Conservation (phyloP, 2,888 invertebrate genomes). For the Archips crataeganus region DNA sequence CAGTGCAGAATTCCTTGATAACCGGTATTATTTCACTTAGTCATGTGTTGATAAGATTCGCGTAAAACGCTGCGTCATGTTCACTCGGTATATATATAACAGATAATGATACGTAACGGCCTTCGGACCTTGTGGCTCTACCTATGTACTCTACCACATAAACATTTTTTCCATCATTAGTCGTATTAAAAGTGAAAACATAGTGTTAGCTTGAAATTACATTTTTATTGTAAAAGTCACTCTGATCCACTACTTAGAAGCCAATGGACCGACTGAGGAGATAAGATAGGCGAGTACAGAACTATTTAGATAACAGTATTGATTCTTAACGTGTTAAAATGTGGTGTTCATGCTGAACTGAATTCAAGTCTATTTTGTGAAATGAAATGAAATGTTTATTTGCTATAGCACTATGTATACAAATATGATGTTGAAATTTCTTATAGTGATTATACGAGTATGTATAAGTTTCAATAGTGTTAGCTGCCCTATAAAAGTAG, state of each 20-base stretch:
- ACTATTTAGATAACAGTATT: not conserved
- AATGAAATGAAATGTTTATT: no score
- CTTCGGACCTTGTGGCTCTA: constrained; percentile 6
- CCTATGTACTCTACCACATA: not conserved
- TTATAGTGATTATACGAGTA: no score
- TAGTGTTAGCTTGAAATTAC: not conserved
- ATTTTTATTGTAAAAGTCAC: not conserved
- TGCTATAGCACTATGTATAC: no score
- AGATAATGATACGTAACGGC: constrained; percentile 9
- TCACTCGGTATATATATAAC: constrained; percentile 2
- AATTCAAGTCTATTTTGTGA: no score
- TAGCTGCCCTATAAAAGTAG: no score
- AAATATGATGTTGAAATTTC: no score
- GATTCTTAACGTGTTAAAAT: not conserved
- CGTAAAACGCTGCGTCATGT: constrained; percentile 26
- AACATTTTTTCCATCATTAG: not conserved
- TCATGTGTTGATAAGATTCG: constrained; percentile 36
- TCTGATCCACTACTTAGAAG: not conserved
- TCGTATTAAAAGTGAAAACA: not conserved
- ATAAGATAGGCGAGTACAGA: not conserved
- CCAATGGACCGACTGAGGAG: not conserved
- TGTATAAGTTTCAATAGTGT: no score
- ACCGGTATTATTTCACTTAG: constrained; percentile 32
- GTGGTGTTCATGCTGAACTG: not conserved
- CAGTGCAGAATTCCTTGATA: constrained; percentile 24